Base-by-base conservation (phyloP, 2,888 invertebrate species). In the Idaea biselata region DNA sequence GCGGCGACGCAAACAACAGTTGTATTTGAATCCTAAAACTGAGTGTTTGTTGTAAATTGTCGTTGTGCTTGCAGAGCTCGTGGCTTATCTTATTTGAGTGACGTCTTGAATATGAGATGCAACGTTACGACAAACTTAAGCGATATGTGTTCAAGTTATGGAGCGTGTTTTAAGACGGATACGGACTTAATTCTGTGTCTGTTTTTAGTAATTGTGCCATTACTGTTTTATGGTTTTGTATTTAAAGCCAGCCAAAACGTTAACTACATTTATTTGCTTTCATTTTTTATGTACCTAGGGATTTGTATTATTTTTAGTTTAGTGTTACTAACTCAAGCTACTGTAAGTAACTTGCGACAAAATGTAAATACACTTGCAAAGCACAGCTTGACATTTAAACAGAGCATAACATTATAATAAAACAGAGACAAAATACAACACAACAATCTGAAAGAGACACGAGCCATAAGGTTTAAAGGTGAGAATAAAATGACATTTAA, bases 1-100 rank as follows among this genome's bases (percentile, higher is more conserved):
- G 66, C 61, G 61, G 65, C 64, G 61, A 63, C 57, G 65, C 61
- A 62, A 67, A 72, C 71, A 67, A 65, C 71, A 57, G 71, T 73
- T 71, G 70, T 70, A 71, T 74, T 74, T 75, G 73, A 74, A 76
- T 75, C 73, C 76, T 74, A 73, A 75, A 79, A 78, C 76, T 71
- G 67, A 69, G 66, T 68, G 70, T 82, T 83, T 80, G 76, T 73
- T 78, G 78, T 81, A 80, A 83, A 82, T 80, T 79, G 78, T 78
- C 73, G 73, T 76, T 74, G 73, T 73, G 75, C 75, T 75, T 74
- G 73, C 74, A 74, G 70, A 73, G 74, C 73, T 72, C 70, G 71
- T 67, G 71, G 80, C 81, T 78, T 81, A 81, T 80, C 80, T 77
- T 66, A 59, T 63, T 70, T 65, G 74, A 70, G 72, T 76, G 77